Base-by-base conservation (phyloP, 2,888 invertebrate genomes). In the Brassicogethes aeneus region DNA sequence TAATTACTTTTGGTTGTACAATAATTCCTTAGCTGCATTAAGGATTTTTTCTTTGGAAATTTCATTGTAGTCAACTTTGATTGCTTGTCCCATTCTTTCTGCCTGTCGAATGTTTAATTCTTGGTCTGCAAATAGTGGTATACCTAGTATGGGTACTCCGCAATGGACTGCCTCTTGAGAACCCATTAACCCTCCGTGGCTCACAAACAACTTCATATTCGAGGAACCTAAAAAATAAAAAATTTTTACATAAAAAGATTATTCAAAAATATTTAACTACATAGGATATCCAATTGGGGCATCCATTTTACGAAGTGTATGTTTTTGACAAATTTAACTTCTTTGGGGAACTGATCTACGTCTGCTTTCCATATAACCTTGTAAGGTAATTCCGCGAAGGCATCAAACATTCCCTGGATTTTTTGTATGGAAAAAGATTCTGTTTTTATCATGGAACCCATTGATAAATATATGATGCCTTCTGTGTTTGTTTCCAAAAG, bases 361-460 rank as follows among this genome's bases (percentile, higher is more conserved):
- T 72, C 67, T 64, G 72, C 74, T 59, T 76, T 77, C 55, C 76
- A 73, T 15, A 78, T 59, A 5, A 78, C 72, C 3, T 70, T 68
- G 55, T 75, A 73, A 12, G 74, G 69, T 33, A 78, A 53, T 29
- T 70, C 66, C 0, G 72, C 70, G 45, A 77, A 68, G 1, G 70
- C 74, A 16, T 64, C 60, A 47, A 76, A 70, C 47, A 78, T 70
- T 38, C 66, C 65, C 44, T 68, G 61, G 34, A 75, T 53, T 46
- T 64, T 70, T 13, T 69, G 64, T 29, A 59, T 60, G 1, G 75
- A 71, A 46, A 77, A 72, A 1, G 72, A 71, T 56, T 75, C 75
- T 23, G 74, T 72, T 15, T 70, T 61, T 1, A 78, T 65, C 71
- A 77, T 73, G 3, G 77, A 77, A 7, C 77, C 77, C 52, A 77